phyloP scores from a whole-genome alignment of 1,140 invertebrate species.

The Drosophila obscura region DNA sequence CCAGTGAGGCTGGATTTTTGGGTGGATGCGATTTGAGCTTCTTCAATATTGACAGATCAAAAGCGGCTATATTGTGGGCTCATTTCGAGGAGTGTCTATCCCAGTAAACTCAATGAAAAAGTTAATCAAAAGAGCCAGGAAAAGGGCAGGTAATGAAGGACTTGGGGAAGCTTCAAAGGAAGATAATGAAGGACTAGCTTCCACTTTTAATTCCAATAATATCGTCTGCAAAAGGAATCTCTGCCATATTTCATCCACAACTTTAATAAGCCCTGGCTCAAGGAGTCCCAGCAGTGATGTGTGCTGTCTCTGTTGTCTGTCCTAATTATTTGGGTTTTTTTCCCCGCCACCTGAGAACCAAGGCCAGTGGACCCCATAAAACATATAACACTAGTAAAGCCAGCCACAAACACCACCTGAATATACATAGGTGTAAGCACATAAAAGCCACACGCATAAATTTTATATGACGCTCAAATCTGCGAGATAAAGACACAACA shows the following conservation, averaged over 20 bases:
- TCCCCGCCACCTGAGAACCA: conserved; percentile 12
- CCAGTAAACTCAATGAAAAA: no score
- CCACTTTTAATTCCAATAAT: background rate
- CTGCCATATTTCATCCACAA: conserved; percentile 19
- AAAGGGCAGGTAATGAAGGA: background rate
- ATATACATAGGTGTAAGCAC: conserved; percentile 27
- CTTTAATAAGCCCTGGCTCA: conserved; percentile 32
- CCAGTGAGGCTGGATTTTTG: background rate
- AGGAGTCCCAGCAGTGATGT: conserved; percentile 10
- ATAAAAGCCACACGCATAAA: conserved; percentile 74
- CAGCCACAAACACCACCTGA: conserved; percentile 7
- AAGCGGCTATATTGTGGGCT: background rate
- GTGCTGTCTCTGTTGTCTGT: conserved; percentile 6
- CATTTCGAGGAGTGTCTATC: no score
- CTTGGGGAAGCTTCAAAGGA: background rate
- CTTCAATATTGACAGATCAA: conserved; percentile 38
- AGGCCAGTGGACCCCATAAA: conserved; percentile 46
- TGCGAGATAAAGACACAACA: conserved; percentile 57
- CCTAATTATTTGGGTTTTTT: conserved; percentile 47
- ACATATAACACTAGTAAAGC: conserved; percentile 40
- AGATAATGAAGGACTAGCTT: background rate
- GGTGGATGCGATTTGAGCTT: conserved; percentile 3
- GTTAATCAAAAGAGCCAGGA: no score
- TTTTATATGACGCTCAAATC: conserved; percentile 80
- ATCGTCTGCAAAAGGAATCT: background rate